Conservation (phyloP, 2,888 invertebrate species). For the Hesperia comma region DNA sequence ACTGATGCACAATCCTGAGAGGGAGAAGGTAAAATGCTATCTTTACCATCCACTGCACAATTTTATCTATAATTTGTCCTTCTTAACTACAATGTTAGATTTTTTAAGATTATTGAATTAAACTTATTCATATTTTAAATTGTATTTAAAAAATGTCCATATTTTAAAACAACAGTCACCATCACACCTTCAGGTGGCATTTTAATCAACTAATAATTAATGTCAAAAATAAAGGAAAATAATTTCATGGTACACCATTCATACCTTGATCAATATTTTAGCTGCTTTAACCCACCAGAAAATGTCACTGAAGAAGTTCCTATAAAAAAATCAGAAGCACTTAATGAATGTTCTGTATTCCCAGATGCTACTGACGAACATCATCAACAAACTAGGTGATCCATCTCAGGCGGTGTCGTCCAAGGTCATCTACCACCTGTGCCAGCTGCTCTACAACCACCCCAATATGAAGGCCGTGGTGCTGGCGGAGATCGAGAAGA, state of each 20-base stretch:
- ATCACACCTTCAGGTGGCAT: no score
- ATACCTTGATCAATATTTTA: no score
- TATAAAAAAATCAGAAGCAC: no score
- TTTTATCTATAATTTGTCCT: not conserved
- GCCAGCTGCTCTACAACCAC: constrained; percentile 91
- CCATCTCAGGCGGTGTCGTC: constrained; percentile 94
- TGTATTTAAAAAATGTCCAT: no score
- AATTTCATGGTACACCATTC: no score
- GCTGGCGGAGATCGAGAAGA: constrained; percentile 93
- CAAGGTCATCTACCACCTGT: constrained; percentile 93
- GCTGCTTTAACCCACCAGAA: no score
- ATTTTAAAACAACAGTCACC: no score
- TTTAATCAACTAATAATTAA: no score
- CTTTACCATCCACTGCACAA: not conserved
- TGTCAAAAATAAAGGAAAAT: no score
- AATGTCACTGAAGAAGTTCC: no score
- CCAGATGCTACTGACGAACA: constrained; percentile 88
- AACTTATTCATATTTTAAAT: no score
- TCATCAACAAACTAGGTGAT: constrained; percentile 98
- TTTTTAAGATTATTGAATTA: no score
- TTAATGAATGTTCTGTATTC: not conserved
- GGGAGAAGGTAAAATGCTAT: constrained; percentile 87
- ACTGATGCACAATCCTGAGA: constrained; percentile 91
- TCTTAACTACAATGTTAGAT: not conserved
- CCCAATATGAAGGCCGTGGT: constrained; percentile 96